Evolutionary conservation across 2,888 invertebrate species (phyloP).

Genomic region (Nineta flava): DNA sequence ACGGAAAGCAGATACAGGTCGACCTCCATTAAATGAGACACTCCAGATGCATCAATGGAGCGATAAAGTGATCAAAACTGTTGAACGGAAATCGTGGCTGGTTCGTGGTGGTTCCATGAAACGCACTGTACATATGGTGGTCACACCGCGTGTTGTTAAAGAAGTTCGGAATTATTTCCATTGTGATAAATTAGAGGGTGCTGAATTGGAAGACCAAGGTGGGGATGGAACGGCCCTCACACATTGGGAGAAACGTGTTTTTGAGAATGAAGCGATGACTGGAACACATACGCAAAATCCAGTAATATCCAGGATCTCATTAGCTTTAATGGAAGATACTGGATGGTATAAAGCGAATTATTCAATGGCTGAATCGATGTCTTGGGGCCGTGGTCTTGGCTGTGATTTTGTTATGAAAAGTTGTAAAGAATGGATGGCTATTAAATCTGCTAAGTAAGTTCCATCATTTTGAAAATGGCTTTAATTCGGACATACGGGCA

Average conservation of each 20-base stretch:
- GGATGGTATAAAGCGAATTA: conserved; percentile 95
- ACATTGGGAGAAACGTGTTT: conserved; percentile 97
- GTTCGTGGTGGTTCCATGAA: conserved; percentile 59
- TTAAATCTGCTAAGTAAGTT: conserved; percentile 47
- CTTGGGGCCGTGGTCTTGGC: conserved; percentile 84
- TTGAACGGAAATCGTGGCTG: conserved; percentile 48
- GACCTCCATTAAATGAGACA: conserved; percentile 78
- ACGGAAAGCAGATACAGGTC: conserved; percentile 66
- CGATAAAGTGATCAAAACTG: conserved; percentile 40
- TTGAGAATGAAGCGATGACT: conserved; percentile 99
- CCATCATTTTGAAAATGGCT: too few species aligned
- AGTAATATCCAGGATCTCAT: conserved; percentile 84
- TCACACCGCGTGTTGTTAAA: conserved; percentile 76
- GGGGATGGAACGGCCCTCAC: conserved; percentile 93
- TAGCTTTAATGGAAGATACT: conserved; percentile 95
- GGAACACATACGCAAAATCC: conserved; percentile 98
- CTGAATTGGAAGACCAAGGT: conserved; percentile 96
- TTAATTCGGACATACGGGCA: too few species aligned
- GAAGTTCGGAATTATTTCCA: conserved; percentile 83
- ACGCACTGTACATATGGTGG: conserved; percentile 68
- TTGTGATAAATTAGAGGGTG: conserved; percentile 78
- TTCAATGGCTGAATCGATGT: conserved; percentile 65
- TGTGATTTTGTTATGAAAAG: conserved; percentile 89
- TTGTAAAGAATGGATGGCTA: conserved; percentile 92
- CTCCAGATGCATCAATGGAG: conserved; percentile 92